A percentile compares a stretch with the other conserved stretches of the same genome.
Conservation (phyloP, 2,888 invertebrate species). For the Netelia virgata region DNA sequence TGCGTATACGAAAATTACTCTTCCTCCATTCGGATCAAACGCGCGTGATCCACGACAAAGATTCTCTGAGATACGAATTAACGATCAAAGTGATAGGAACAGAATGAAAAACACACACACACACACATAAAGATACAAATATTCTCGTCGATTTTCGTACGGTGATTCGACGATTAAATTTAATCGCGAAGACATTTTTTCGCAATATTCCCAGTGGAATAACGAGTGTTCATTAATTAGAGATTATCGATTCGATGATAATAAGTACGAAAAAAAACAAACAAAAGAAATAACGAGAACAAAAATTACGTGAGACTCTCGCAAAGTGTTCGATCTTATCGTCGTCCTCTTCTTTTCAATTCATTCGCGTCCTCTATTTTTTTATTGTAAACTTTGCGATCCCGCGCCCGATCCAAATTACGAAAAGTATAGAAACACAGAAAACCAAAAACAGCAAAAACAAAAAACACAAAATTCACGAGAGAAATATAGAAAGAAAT, state of each 20-base stretch:
- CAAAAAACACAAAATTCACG: slow-evolving; percentile 50
- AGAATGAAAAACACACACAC: slow-evolving; percentile 6
- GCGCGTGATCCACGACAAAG: slow-evolving; percentile 29
- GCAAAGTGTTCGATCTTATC: slow-evolving; percentile 33
- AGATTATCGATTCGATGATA: slow-evolving; percentile 51
- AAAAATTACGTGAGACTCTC: slow-evolving; percentile 22
- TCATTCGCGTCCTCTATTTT: background rate
- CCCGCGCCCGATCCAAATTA: slow-evolving; percentile 25
- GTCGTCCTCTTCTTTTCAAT: slow-evolving; percentile 36
- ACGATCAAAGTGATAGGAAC: slow-evolving; percentile 35
- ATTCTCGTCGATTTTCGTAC: slow-evolving; percentile 34
- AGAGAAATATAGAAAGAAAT: background rate
- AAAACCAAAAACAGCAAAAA: slow-evolving; percentile 50
- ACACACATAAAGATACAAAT: background rate
- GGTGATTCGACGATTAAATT: slow-evolving; percentile 38
- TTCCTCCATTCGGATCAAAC: slow-evolving; percentile 43
- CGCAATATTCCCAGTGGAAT: slow-evolving; percentile 55
- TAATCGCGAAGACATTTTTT: slow-evolving; percentile 39
- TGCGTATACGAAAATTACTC: slow-evolving; percentile 50
- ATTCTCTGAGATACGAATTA: slow-evolving; percentile 41
- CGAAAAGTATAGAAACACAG: slow-evolving; percentile 32
- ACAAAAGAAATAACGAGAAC: background rate
- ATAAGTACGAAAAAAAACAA: slow-evolving; percentile 47
- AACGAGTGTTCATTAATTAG: slow-evolving; percentile 66
- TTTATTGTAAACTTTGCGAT: background rate